Evolutionary conservation across 1,140 invertebrate genomes (phyloP), one percentile per base, ranked within the genome.

Genomic region (Dreissena rostriformis): DNA sequence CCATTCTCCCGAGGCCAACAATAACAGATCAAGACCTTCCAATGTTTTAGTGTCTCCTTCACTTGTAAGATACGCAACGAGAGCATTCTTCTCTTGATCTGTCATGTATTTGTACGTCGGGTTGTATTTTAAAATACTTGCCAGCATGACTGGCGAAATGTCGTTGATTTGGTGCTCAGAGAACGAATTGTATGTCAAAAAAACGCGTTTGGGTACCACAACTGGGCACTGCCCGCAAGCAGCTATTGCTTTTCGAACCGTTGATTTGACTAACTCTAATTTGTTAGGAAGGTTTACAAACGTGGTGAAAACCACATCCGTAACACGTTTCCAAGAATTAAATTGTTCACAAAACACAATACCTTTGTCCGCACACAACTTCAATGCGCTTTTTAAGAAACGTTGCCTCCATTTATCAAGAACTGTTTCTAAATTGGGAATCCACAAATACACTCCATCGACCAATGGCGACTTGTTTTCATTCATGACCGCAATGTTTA

Each of bases 371-470:
- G 66, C 51, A n/a, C 71, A n/a, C 22, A 28, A 17, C 28, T 72
- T 19, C 11, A 55, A 72, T 28, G 70, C 61, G 22, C 51, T 72
- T 17, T 61, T 22, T 22, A 28, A 29, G 5, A 80, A 57, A 53
- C 1, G 14, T 4, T 12, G n/a, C n/a, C n/a, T 49, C 78, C 78
- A 80, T 49, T 65, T 71, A 0, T 72, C 52, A 19, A 55, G 29
- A 15, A 65, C 55, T 15, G 70, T 53, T 29, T 51, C 12, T 10
- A 61, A 70, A n/a, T 19, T 51, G 24, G 87, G 87, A 29, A 88
- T 70, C 12, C 26, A 52, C 49, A 70, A 66, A 39, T 80, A 85
- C 0, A 86, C 79, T 15, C 15, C 17, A 15, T 49, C 5, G 15
- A 78, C 67, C 19, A 49, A 19, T 57, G 39, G 7, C 57, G 55